Base-by-base conservation (phyloP, 2,113 vertebrate species). In the Toxostoma redivivum region DNA sequence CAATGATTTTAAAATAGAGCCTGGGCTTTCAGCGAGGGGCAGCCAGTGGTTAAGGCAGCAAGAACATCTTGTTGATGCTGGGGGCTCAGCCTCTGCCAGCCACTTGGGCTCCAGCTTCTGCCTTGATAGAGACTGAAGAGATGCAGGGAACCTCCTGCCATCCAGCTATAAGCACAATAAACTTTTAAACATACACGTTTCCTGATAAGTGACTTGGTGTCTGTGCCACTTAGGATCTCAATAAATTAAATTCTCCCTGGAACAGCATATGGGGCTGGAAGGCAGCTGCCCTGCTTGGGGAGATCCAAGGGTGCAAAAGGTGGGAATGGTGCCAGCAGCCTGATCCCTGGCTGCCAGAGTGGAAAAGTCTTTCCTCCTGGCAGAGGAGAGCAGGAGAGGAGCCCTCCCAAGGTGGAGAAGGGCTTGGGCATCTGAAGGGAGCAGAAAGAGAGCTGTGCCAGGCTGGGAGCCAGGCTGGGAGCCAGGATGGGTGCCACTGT, bases 1-100 rank as follows among this genome's bases (percentile, higher is more conserved):
- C 93, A 91, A 91, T 92, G 90, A 92, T 89, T 88, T 93, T 88
- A 96, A 94, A 93, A 88, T 57, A 87, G 92, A 92, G 90, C 48
- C 57, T 94, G 71, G 74, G 90, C 85, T 96, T 96, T 90, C 94
- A 77, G 71, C 5, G 3, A 93, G 90, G 90, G 90, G 90, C 79
- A 96, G 90, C 79, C 81, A 85, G 80, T 91, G 72, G 87, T 96
- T 94, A 92, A 88, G 62, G 91, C 66, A 91, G 91, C 1, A 4
- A 77, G 84, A 95, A 50, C 1, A 0, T 80, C 82, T 90, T 93
- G 90, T 96, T 95, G 92, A 95, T 0, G 88, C 92, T 93, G 90
- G 79, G 71, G 90, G 90, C 90, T 94, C 91, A 96, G 86, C 60
- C 87, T 94, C 47, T 47, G 54, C 24, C 62, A 82, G 90, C 86